phyloP scores from a whole-genome alignment of 2,888 invertebrate species.

The Altica lythri region DNA sequence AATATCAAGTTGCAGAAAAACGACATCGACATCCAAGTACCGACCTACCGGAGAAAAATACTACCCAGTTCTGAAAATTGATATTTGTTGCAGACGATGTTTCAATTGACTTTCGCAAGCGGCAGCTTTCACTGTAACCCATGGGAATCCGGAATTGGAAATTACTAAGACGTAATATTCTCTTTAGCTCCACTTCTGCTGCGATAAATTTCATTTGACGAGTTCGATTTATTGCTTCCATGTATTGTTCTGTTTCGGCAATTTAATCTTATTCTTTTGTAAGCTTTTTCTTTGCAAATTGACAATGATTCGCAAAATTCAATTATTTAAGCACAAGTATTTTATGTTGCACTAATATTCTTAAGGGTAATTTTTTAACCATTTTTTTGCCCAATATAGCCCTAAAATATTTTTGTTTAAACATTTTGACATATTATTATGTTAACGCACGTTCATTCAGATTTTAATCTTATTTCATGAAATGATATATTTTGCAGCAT shows the following conservation, averaged over 20 bases:
- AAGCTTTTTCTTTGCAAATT: conserved; percentile 17
- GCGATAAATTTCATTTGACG: conserved; percentile 33
- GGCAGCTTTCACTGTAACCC: conserved; percentile 27
- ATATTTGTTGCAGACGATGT: conserved; percentile 39
- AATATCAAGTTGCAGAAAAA: not conserved
- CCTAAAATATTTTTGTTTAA: no score
- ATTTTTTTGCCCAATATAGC: no score
- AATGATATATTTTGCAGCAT: no score
- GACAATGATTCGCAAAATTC: conserved; percentile 22
- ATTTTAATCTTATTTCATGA: no score
- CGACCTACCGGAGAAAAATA: conserved; percentile 20
- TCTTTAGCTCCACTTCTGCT: conserved; percentile 31
- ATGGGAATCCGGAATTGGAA: conserved; percentile 32
- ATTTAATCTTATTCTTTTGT: conserved; percentile 21
- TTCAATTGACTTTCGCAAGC: conserved; percentile 33
- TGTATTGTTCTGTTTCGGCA: conserved; percentile 25
- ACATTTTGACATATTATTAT: no score
- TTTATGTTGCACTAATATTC: no score
- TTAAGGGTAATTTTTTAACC: no score
- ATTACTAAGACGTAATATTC: conserved; percentile 36
- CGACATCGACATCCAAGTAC: not conserved
- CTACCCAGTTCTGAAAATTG: conserved; percentile 34
- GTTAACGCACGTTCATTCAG: no score
- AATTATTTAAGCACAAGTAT: conserved; percentile 10
- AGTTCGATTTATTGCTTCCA: conserved; percentile 32